Evolutionary conservation across 2,888 invertebrate genomes (phyloP).

Genomic region (Hofmannophila pseudospretella): DNA sequence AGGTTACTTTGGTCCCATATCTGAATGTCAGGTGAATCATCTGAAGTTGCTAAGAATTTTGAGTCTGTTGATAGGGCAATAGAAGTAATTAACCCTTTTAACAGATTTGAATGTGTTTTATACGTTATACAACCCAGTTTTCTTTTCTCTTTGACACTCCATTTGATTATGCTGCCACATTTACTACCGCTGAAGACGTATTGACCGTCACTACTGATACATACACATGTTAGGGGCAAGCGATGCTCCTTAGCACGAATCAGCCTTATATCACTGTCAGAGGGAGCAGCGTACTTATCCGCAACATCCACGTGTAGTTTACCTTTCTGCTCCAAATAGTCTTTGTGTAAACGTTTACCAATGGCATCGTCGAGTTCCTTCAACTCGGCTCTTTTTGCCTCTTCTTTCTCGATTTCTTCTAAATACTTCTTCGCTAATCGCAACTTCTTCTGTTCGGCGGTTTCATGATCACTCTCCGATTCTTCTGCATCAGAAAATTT

Average conservation of each 20-base stretch:
- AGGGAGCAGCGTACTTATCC: conserved; percentile 59
- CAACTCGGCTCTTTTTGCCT: conserved; percentile 81
- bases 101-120: conserved; percentile 53
- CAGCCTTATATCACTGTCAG: conserved; percentile 54
- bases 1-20: conserved; percentile 91
- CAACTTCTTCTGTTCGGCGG: conserved; percentile 93
- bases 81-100: conserved; percentile 77
- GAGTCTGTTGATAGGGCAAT: conserved; percentile 87
- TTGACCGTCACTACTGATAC: conserved; percentile 84
- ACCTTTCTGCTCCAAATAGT: conserved; percentile 92
- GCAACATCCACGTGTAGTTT: conserved; percentile 87
- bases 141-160: conserved; percentile 82
- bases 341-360: conserved; percentile 87
- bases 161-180: conserved; percentile 92
- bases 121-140: conserved; percentile 78
- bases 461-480: conserved; percentile 84
- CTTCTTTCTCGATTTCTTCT: conserved; percentile 90
- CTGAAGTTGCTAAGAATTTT: conserved; percentile 84
- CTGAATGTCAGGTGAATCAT: conserved; percentile 81
- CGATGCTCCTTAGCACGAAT: conserved; percentile 88
- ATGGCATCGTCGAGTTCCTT: conserved; percentile 81
- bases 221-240: conserved; percentile 87
- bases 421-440: conserved; percentile 94
- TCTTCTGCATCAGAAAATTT: conserved; percentile 69
- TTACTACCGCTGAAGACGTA: conserved; percentile 91